Base-by-base conservation (phyloP, 2,797 vertebrate species). In the Amblyopsis hoosieri region DNA sequence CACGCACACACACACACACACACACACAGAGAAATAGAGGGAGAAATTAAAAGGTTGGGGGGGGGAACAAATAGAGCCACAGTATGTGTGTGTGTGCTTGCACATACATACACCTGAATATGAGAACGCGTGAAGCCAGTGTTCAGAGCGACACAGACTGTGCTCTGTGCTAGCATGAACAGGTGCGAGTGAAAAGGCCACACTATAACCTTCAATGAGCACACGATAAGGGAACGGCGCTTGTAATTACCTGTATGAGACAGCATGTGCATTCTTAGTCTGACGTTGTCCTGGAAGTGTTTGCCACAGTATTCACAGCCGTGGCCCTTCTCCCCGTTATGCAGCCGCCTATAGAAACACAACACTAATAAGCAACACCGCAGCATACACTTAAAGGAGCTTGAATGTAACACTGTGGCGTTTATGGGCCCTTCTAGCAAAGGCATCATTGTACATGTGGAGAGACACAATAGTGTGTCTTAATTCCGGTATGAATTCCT, bases 241-340 rank as follows among this genome's bases (percentile, higher is more conserved):
- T 72, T 70, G 51, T 72, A 62, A 66, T 85, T 95, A 99, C 98
- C 97, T 96, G 98, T 94, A 90, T 99, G 98, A 89, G 96, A 98
- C 90, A 99, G 87, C 95, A 98, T 96, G 93, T 99, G 98, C 97
- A 99, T 99, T 85, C 97, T 93, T 67, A 99, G 95, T 46, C 97
- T 93, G 89, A 99, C 93, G 88, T 95, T 99, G 91, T 99, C 97
- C 91, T 98, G 93, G 92, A 94, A 94, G 81, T 92, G 90, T 89
- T 98, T 99, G 78, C 97, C 97, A 42, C 97, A 99, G 86, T 95
- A 93, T 80, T 99, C 97, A 8, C 98, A 99, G 86, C 96, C 96
- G 2, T 98, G 98, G 0, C 96, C 98, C 92, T 96, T 97, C 93
- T 98, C 96, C 56, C 95, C 95, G 57, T 94, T 95, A 79, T 99